Percentiles rank a stretch among this genome's conserved stretches.
Conservation (phyloP, 1,140 invertebrate genomes). For the Dysdera silvatica region DNA sequence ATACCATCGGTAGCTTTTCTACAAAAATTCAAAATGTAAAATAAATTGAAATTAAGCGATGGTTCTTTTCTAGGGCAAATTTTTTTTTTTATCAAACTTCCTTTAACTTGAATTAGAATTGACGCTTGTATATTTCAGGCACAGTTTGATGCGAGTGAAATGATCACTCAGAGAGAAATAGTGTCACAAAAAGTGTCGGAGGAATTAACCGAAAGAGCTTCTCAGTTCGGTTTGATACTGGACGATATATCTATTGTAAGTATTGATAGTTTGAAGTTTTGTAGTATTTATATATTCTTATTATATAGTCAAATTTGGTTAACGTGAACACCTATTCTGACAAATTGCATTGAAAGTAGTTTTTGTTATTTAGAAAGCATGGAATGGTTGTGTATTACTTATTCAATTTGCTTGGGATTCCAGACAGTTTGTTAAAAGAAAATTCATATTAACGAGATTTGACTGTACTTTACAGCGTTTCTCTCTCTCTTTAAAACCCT, state of each 20-base stretch:
- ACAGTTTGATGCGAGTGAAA: conserved; percentile 97
- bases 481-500: too few species aligned
- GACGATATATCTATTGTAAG: conserved; percentile 96
- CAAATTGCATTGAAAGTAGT: too few species aligned
- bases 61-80: neutral
- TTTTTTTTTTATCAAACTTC: neutral
- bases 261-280: conserved; percentile 1
- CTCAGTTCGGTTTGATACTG: conserved; percentile 91
- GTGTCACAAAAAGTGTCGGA: conserved; percentile 93
- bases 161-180: conserved; percentile 96
- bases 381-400: too few species aligned
- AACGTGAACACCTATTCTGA: too few species aligned
- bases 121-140: conserved; percentile 49
- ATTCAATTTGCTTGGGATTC: too few species aligned
- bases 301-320: too few species aligned
- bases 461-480: too few species aligned
- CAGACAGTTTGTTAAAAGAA: too few species aligned
- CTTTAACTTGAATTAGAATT: neutral
- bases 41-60: neutral
- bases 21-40: neutral
- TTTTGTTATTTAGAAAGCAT: too few species aligned
- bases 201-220: conserved; percentile 82
- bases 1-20: neutral
- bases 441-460: too few species aligned
- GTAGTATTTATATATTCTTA: too few species aligned